Evolutionary conservation across 2,113 vertebrate species (phyloP), one percentile per base, ranked within the genome.

Genomic region (Labrus mixtus): DNA sequence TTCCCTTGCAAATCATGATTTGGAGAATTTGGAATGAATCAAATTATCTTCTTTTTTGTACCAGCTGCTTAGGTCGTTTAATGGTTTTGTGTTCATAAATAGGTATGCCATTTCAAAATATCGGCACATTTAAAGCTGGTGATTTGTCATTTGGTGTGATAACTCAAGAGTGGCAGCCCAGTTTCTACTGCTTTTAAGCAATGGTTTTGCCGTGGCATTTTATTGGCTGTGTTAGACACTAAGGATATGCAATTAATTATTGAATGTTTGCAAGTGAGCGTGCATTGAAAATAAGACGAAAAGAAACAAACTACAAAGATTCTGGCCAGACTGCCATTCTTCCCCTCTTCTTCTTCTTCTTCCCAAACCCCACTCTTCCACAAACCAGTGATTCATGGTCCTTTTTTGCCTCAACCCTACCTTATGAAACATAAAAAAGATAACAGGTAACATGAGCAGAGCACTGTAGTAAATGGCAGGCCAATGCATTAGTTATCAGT

Each of bases 401-500:
- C 63, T 78, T 69, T 33, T 90, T 93, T 91, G 79, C 85, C 81
- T 90, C 90, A 88, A 85, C 89, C 85, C 88, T 85, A 82, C 81
- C 80, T 79, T 82, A 84, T 55, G 76, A 84, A 89, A 91, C 76
- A 89, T 84, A 87, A 89, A 81, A 87, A 83, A 85, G 74, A 82
- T 79, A 83, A 88, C 69, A 84, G 72, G 72, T 85, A 91, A 92
- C 85, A 91, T 90, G 77, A 93, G 87, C 82, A 91, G 76, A 90
- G 84, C 77, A 90, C 80, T 88, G 89, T 84, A 87, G 78, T 87
- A 92, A 91, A 92, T 91, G 91, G 90, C 91, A 90, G 90, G 83
- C 90, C 89, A 88, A 90, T 89, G 83, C 85, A 91, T 87, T 88
- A 90, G 84, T 78, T 89, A 89, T 86, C 88, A 91, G 91, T 91